phyloP scores from a whole-genome alignment of 53 echinoderm and acorn worm genomes.

The Stichopus horrens region DNA sequence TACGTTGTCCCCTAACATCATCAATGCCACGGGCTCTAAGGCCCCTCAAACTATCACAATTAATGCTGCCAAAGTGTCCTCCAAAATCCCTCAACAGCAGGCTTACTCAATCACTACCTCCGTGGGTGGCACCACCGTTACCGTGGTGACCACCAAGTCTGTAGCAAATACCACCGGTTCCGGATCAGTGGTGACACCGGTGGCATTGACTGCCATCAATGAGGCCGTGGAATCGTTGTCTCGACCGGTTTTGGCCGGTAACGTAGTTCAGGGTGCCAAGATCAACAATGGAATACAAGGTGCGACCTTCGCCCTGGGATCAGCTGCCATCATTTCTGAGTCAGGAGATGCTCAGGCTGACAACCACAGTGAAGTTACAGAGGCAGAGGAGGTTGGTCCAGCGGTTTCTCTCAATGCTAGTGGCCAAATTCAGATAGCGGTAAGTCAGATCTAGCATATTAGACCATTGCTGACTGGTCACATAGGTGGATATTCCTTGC shows the following conservation, averaged over 20 bases:
- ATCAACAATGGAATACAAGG: constrained; percentile 21
- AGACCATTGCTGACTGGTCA: too few species aligned
- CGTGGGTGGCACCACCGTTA: constrained; percentile 55
- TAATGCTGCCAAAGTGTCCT: constrained; percentile 24
- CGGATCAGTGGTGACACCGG: constrained; percentile 67
- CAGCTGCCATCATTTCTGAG: constrained; percentile 5
- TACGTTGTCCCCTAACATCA: constrained; percentile 8
- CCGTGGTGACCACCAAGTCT: constrained; percentile 58
- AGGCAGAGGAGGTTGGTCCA: background rate
- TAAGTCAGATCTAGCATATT: background rate
- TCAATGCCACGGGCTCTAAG: background rate
- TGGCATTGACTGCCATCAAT: constrained; percentile 63
- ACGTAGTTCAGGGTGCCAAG: background rate
- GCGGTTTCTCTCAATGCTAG: background rate
- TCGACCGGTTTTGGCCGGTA: background rate
- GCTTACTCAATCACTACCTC: constrained; percentile 53
- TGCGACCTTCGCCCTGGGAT: background rate
- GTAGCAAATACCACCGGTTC: constrained; percentile 45
- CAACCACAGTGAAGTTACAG: constrained; percentile 7
- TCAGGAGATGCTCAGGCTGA: constrained; percentile 6
- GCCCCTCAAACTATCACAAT: constrained; percentile 23
- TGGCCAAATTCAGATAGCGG: constrained; percentile 24
- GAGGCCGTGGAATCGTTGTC: constrained; percentile 34
- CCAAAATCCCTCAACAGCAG: background rate
- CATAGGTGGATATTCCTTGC: too few species aligned